Base-by-base conservation (phyloP, 2,797 vertebrate genomes). In the Lycodopsis pacificus region DNA sequence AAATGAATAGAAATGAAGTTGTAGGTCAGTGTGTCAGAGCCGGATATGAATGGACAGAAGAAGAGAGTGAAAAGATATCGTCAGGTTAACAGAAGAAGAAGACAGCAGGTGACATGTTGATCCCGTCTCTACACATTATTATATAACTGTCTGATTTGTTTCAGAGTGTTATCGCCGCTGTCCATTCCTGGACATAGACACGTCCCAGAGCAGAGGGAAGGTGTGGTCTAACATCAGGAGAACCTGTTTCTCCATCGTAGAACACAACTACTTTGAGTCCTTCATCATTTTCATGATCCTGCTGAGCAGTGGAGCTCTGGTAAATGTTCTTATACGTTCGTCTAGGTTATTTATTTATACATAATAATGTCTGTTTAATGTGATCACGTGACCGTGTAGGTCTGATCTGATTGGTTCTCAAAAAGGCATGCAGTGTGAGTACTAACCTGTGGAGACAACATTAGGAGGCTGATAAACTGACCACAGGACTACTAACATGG, bases 201-300 rank as follows among this genome's bases (percentile, higher is more conserved):
- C 95, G 49, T 96, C 93, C 79, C 90, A 92, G 0, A 93, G 95
- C 53, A 94, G 79, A 48, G 96, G 97, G 53, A 95, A 88, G 85
- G 17, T 36, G 15, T 99, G 98, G 97, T 96, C 95, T 95, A 97
- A 95, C 65, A 42, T 98, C 48, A 95, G 98, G 63, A 96, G 90
- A 82, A 94, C 96, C 36, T 99, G 98, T 76, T 98, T 95, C 91
- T 82, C 64, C 74, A 97, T 99, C 0, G 98, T 98, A 0, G 98
- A 99, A 84, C 97, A 99, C 58, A 96, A 97, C 92, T 99, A 97
- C 94, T 99, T 99, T 0, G 97, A 99, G 93, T 96, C 95, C 8
- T 99, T 99, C 93, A 98, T 99, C n/a, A 97, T 98, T 85, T 97
- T 99, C 93, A 98, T 99, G 97, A 98, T 99, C 81, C 94, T 99